These are phyloP conservation scores for Macropus fuliginosus DNA, from an alignment of 2,797 vertebrate genomes.

Conservation along the genomic window DNA sequence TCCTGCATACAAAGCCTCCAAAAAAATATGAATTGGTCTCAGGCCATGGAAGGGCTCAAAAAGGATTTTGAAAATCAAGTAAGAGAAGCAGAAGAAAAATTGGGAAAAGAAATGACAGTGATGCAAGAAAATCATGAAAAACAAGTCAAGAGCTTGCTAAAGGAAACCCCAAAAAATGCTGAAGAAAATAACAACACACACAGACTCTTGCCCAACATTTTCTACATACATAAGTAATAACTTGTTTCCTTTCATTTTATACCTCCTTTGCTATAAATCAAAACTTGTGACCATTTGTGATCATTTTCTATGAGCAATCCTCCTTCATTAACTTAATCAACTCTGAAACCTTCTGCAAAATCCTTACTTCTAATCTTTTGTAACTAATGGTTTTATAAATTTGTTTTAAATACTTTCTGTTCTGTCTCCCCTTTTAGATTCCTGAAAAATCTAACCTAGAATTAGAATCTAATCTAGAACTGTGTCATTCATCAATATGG, in stretches of 20 bases:
- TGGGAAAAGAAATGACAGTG: too few relatives aligned
- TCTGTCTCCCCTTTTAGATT: background rate
- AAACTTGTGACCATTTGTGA: background rate
- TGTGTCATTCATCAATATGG: background rate
- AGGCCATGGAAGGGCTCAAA: too few relatives aligned
- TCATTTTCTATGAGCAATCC: background rate
- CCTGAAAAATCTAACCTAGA: background rate
- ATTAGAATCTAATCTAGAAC: background rate
- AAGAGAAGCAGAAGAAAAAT: too few relatives aligned
- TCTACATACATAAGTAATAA: conserved; percentile 24
- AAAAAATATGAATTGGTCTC: too few relatives aligned
- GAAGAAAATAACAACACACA: too few relatives aligned
- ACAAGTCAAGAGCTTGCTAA: too few relatives aligned
- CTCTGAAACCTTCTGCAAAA: background rate
- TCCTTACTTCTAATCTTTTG: background rate
- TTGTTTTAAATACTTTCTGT: background rate
- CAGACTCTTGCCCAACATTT: conserved; percentile 19
- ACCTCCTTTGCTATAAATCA: background rate
- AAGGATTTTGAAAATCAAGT: too few relatives aligned
- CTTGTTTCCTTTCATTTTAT: conserved; percentile 36
- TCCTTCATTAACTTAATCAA: background rate
- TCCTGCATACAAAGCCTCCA: too few relatives aligned
- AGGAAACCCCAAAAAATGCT: too few relatives aligned
- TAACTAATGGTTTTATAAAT: background rate
- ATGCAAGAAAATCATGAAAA: too few relatives aligned